Evolutionary conservation across 2,113 vertebrate genomes (phyloP).

Genomic region (Muntiacus reevesi): DNA sequence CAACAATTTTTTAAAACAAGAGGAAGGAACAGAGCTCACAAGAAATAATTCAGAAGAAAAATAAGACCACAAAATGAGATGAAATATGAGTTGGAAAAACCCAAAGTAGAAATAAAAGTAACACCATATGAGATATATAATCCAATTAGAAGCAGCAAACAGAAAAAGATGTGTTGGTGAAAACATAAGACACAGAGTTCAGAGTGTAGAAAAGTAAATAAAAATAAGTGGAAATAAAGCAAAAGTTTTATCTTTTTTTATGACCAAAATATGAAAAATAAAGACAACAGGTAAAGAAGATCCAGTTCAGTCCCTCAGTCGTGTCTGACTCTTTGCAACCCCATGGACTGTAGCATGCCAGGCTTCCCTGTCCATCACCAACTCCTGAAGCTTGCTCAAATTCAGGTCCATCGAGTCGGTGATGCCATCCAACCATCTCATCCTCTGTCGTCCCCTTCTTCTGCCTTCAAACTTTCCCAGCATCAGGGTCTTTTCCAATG

Average conservation of each 20-base stretch:
- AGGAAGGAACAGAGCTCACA: background rate
- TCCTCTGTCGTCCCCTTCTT: background rate
- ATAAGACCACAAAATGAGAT: background rate
- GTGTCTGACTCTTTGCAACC: background rate
- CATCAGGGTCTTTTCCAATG: background rate
- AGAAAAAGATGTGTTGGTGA: background rate
- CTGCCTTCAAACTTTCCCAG: background rate
- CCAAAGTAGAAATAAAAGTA: background rate
- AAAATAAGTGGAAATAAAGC: background rate
- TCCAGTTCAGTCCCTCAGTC: background rate
- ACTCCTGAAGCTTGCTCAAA: background rate
- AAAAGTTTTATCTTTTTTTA: background rate
- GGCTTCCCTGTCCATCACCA: background rate
- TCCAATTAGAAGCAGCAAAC: background rate
- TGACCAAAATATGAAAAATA: background rate
- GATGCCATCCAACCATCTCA: background rate
- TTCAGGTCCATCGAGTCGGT: background rate
- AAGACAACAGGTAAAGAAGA: background rate
- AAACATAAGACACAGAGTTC: background rate
- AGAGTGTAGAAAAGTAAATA: background rate
- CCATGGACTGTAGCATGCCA: background rate
- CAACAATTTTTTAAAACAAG: background rate
- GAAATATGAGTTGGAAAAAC: background rate
- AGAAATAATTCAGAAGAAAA: conserved; percentile 29
- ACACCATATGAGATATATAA: background rate